These are phyloP conservation scores for Cephus runcator DNA, from an alignment of 2,888 invertebrate genomes.

Conservation along the genomic window DNA sequence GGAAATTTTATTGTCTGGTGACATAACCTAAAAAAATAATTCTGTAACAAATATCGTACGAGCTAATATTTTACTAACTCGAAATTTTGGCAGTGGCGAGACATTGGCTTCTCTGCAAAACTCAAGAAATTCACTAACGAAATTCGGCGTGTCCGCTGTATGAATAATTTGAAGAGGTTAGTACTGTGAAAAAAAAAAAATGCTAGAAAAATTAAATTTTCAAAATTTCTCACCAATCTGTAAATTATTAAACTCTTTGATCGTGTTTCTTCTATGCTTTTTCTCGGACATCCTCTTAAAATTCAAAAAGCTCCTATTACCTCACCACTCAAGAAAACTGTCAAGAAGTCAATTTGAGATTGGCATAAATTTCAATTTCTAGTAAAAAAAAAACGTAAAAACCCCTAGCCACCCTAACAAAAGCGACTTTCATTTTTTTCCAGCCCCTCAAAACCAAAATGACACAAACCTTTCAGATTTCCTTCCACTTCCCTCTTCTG, in stretches of 20 bases:
- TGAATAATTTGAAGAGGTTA: not conserved
- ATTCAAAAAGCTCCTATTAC: not conserved
- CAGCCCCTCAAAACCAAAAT: not conserved
- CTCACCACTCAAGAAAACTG: not conserved
- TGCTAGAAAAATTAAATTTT: not conserved
- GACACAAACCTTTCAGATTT: not conserved
- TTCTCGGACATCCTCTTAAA: not conserved
- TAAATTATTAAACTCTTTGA: not conserved
- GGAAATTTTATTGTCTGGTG: not conserved
- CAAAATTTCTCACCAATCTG: not conserved
- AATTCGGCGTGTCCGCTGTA: conserved; percentile 15
- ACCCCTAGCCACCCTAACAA: too few species aligned
- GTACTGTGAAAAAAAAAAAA: not conserved
- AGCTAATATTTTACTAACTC: not conserved
- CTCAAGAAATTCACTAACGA: conserved; percentile 17
- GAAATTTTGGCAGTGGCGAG: conserved; percentile 22
- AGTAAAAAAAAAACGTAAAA: not conserved
- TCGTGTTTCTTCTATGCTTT: not conserved
- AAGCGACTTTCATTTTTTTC: not conserved
- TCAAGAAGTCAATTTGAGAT: not conserved
- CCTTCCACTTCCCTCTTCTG: not conserved
- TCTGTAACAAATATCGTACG: not conserved
- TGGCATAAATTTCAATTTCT: not conserved
- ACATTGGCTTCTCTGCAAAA: conserved; percentile 24
- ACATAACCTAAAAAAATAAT: not conserved